Evolutionary conservation across 53 echinoderm and acorn worm genomes (phyloP), one percentile per base, ranked within the genome.

Genomic region (Temnopleurus reevesii): DNA sequence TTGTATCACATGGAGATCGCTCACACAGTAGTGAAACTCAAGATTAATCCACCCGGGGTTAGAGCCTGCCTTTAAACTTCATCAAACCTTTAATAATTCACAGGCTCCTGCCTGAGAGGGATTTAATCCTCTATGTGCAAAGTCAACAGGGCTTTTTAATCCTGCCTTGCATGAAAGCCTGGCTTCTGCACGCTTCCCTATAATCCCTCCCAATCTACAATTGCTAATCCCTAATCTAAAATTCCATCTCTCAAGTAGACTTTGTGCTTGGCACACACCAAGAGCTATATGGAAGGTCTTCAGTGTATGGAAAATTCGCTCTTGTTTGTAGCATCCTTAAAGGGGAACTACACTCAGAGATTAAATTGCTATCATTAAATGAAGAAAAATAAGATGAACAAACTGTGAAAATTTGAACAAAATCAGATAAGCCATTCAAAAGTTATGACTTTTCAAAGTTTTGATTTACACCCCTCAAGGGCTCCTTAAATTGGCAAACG

Each of bases 181-280:
- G 85, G 85, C 85, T 85, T 85, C 85, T 59, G 85, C 85, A 83
- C 58, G 85, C 47, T 38, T 43, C 85, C 38, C 46, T 47, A 49
- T 66, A 47, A 87, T 66, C 71, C 88, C 86, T 60, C 71, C 88
- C 65, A 87, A 87, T 87, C 88, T 87, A 66, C 65, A 87, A 87
- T 87, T 87, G 65, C 71, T 87, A 87, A 87, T 87, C 88, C 88
- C 53, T 87, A 87, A 87, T 87, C 88, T 87, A 87, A 66, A 87
- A 87, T 87, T 87, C 88, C 88, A 87, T 87, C 88, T 87, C 59
- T 49, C 25, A 85, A 85, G 86, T 85, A 44, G 59, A 85, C 86
- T 60, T 85, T 49, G 79, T 79, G 79, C 79, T 47, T 38, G 79
- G 79, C 49, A 79, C 49, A 79, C 21, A 71, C 41, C 19, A 71